A percentile compares a stretch with the other conserved stretches of the same genome.
Conservation (phyloP, 2,113 vertebrate species). For the Oreochromis aureus region DNA sequence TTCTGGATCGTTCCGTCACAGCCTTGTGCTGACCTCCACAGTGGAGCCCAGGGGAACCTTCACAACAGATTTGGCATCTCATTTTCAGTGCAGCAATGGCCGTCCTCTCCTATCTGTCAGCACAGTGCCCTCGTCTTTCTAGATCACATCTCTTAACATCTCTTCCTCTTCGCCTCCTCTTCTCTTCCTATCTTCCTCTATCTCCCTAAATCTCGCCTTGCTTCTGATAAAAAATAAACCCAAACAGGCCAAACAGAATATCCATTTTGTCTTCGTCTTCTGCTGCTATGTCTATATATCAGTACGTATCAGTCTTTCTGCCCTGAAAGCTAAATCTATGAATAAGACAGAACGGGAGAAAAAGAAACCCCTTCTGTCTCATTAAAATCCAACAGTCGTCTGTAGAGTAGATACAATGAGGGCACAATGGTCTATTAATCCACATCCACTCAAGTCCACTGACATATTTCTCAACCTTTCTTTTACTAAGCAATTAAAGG, state of each 20-base stretch:
- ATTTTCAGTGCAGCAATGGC: conserved; percentile 62
- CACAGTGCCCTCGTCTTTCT: conserved; percentile 54
- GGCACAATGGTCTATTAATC: conserved; percentile 57
- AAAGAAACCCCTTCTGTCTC: conserved; percentile 17
- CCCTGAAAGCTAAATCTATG: conserved; percentile 16
- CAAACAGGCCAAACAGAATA: not conserved
- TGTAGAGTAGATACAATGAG: conserved; percentile 35
- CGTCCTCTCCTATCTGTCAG: conserved; percentile 72
- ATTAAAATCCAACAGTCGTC: conserved; percentile 56
- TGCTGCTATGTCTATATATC: not conserved
- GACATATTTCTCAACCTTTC: conserved; percentile 43
- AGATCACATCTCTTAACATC: conserved; percentile 69
- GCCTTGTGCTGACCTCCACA: conserved; percentile 66
- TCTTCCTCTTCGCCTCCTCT: conserved; percentile 19
- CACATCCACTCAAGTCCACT: conserved; percentile 45
- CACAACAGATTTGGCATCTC: conserved; percentile 72
- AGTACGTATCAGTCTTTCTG: not conserved
- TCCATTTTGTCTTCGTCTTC: not conserved
- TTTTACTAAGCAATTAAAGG: conserved; percentile 45
- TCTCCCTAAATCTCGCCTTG: conserved; percentile 23
- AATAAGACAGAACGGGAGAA: not conserved
- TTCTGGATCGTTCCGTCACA: conserved; percentile 49
- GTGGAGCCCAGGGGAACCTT: conserved; percentile 70
- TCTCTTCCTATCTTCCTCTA: not conserved
- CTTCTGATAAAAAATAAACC: not conserved